phyloP scores from a whole-genome alignment of 2,113 vertebrate species.

The Eolophus roseicapilla region DNA sequence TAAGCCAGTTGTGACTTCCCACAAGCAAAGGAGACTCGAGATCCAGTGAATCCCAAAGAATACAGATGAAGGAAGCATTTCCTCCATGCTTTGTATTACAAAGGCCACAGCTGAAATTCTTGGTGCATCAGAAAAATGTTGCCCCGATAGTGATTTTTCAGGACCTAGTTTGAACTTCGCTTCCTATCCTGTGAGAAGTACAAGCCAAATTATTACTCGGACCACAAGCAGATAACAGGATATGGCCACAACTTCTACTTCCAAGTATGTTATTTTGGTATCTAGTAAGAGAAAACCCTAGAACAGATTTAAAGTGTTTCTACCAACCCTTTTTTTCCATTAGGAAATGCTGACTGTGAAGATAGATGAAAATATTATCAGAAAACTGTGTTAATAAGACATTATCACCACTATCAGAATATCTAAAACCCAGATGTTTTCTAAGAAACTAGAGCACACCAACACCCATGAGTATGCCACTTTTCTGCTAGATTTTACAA shows the following conservation, averaged over 20 bases:
- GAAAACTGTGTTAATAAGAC: fast-evolving
- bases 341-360: background rate
- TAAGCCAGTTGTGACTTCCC: background rate
- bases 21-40: background rate
- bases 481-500: background rate
- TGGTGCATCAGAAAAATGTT: background rate
- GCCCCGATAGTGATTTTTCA: fast-evolving
- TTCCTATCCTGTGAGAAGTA: background rate
- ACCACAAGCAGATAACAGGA: background rate
- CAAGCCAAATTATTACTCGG: background rate
- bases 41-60: background rate
- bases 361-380: background rate
- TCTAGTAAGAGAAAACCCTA: background rate
- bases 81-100: background rate
- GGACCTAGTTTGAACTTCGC: background rate
- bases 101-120: background rate
- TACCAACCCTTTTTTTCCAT: background rate
- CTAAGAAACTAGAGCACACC: background rate
- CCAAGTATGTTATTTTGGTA: background rate
- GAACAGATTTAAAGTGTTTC: background rate
- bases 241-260: background rate
- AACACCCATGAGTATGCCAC: background rate
- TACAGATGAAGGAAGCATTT: background rate
- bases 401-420: background rate
- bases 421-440: background rate